Base-by-base conservation (phyloP, 2,797 vertebrate species). In the Rousettus madagascariensis region DNA sequence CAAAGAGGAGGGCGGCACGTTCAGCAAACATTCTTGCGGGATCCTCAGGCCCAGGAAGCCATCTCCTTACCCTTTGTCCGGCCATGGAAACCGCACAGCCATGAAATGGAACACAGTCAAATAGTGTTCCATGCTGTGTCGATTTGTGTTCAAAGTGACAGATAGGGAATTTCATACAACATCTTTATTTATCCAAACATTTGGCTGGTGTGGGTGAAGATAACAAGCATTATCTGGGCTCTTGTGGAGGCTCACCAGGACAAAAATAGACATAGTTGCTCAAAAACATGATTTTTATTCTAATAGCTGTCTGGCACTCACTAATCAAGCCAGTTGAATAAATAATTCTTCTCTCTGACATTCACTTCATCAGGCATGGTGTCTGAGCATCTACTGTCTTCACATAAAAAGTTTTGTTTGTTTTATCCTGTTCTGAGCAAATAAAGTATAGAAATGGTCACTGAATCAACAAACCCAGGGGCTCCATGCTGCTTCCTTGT, bases 161-260 rank as follows among this genome's bases (percentile, higher is more conserved):
- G 78, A 94, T 3, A 95, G 86, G 84, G 75, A 68, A 91, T 93
- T 94, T 95, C 79, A 93, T 53, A 46, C 36, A 86, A 41, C 95
- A 96, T 96, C 95, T 97, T 96, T 95, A 95, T 96, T 95, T 95
- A 95, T 86, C 85, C 95, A 97, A 97, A 94, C 91, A 94, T 96
- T 97, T 96, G 96, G 63, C n/a, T 79, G 68, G 71, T 90, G 59
- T 95, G 80, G 59, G 86, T 94, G 72, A 91, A 68, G 82, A 91
- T 89, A 93, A 63, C 65, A 80, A 94, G 92, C 89, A 95, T 86
- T 95, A 85, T 95, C 75, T 90, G 86, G 77, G 86, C 49, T 95
- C 65, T 97, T 46, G 49, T 51, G 91, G 89, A 92, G 63, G 82
- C 75, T 95, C 68, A 57, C 79, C 78, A 55, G 55, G 77, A 86